These are phyloP conservation scores for Cygnus atratus DNA, from an alignment of 2,113 vertebrate species.

Conservation along the genomic window DNA sequence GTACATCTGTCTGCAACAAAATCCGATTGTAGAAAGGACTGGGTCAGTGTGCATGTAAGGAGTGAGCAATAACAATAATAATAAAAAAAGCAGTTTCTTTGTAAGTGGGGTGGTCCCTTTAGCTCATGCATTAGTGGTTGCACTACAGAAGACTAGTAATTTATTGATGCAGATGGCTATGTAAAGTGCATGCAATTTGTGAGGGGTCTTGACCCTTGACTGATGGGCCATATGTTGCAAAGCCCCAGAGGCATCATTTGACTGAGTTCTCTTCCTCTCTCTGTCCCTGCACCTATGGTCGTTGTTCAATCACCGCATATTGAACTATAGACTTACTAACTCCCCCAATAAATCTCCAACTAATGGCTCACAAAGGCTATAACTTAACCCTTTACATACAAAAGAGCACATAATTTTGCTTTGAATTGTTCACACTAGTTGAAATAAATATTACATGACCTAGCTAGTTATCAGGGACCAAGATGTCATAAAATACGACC, in stretches of 20 bases:
- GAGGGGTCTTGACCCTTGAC: conserved; percentile 91
- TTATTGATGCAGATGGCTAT: conserved; percentile 87
- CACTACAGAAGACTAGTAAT: conserved; percentile 73
- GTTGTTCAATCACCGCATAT: conserved; percentile 82
- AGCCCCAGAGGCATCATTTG: conserved; percentile 79
- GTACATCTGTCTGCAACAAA: not conserved
- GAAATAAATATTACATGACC: conserved; percentile 70
- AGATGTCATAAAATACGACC: conserved; percentile 12
- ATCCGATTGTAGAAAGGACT: conserved; percentile 22
- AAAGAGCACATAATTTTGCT: conserved; percentile 59
- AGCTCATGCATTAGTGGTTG: conserved; percentile 72
- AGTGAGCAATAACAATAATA: conserved; percentile 17
- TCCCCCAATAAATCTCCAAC: conserved; percentile 80
- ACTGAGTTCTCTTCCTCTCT: conserved; percentile 79
- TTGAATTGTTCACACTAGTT: conserved; percentile 48
- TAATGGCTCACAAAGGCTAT: conserved; percentile 81
- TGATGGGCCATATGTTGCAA: conserved; percentile 85
- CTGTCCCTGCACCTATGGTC: conserved; percentile 75
- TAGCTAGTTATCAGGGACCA: not conserved
- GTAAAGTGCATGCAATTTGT: conserved; percentile 88
- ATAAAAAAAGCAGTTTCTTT: conserved; percentile 63
- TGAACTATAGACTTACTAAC: conserved; percentile 82
- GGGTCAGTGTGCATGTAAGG: not conserved
- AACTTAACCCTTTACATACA: conserved; percentile 84
- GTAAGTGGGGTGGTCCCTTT: conserved; percentile 61